Evolutionary conservation across 2,797 vertebrate species (phyloP).

Genomic region (Pseudochromis fuscus): DNA sequence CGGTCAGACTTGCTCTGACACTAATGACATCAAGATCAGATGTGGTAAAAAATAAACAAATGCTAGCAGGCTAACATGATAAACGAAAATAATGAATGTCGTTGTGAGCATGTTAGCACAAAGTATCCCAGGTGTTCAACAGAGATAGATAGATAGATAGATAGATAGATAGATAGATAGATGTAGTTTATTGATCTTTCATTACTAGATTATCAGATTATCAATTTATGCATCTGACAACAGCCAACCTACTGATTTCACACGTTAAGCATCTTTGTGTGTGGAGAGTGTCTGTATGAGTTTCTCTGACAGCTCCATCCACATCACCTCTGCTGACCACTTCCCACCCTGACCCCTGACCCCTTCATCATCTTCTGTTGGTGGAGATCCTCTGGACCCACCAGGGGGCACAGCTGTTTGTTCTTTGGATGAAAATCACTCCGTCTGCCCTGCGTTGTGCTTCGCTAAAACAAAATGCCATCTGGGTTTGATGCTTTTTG

Average conservation of each 20-base stretch:
- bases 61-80: no score
- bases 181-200: no score
- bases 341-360: conserved; percentile 20
- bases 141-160: no score
- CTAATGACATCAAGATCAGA: no score
- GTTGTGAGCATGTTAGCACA: no score
- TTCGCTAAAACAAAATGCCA: conserved; percentile 12
- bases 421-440: background rate
- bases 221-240: background rate
- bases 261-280: conserved; percentile 8
- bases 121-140: no score
- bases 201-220: background rate
- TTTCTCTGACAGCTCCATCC: background rate
- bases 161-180: no score
- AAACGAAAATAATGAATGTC: no score
- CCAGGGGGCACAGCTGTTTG: conserved; percentile 13
- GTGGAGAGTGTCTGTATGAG: background rate
- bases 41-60: no score
- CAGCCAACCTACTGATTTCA: background rate
- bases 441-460: background rate
- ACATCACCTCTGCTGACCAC: conserved; percentile 4
- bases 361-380: conserved; percentile 3
- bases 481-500: conserved; percentile 31
- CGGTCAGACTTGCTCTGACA: no score
- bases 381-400: background rate